These are phyloP conservation scores for Geophilus truncorum DNA, from an alignment of 2,888 invertebrate genomes.

Conservation along the genomic window DNA sequence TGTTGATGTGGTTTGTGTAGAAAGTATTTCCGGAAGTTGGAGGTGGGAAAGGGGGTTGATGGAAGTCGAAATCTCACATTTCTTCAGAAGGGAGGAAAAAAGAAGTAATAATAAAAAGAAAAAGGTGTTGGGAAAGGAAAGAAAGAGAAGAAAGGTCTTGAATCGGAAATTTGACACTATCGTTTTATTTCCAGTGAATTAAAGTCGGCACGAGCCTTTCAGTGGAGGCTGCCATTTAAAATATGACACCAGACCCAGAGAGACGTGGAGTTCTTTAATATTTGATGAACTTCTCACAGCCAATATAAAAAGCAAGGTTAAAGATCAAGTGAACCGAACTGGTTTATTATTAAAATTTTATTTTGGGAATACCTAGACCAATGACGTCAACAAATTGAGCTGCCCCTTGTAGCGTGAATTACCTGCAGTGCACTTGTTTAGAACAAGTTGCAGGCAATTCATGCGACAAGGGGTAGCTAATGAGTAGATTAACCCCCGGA, in stretches of 20 bases:
- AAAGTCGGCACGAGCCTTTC: background rate
- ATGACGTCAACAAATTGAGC: too few relatives aligned
- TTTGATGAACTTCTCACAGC: background rate
- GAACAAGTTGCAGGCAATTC: too few relatives aligned
- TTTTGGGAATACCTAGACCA: too few relatives aligned
- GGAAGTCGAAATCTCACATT: background rate
- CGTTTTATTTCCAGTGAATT: background rate
- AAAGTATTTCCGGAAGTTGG: background rate
- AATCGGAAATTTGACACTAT: background rate
- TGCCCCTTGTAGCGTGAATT: too few relatives aligned
- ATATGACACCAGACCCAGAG: background rate
- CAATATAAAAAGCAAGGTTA: background rate
- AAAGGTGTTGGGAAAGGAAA: background rate
- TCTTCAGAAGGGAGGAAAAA: background rate
- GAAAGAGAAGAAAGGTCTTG: background rate
- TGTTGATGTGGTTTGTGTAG: background rate
- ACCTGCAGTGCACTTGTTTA: too few relatives aligned
- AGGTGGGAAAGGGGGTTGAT: too few relatives aligned
- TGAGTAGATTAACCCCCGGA: too few relatives aligned
- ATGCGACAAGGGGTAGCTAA: too few relatives aligned
- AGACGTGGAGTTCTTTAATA: background rate
- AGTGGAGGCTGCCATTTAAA: background rate
- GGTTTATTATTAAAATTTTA: too few relatives aligned
- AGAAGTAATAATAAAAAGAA: background rate
- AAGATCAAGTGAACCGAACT: too few relatives aligned